These are phyloP conservation scores for Osmoderma eremita DNA, from an alignment of 2,888 invertebrate genomes.

Conservation along the genomic window DNA sequence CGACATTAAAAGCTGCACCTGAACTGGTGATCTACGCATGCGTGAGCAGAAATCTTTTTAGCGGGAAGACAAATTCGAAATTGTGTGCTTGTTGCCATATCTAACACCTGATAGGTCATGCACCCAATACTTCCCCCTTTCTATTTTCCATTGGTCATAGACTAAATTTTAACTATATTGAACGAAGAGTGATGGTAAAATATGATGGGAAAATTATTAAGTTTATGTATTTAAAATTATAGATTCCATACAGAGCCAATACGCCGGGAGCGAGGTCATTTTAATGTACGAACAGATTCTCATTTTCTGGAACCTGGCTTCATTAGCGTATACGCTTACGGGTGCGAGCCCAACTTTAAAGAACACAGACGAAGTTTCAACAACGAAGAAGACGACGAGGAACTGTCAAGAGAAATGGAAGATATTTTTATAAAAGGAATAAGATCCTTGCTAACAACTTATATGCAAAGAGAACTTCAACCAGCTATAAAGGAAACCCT, in stretches of 20 bases:
- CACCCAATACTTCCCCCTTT: no score
- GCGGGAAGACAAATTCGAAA: no score
- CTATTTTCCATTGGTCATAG: no score
- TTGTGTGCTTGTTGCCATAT: no score
- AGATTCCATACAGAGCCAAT: constrained; percentile 77
- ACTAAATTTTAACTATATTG: background rate
- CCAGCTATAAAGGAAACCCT: constrained; percentile 87
- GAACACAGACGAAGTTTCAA: constrained; percentile 56
- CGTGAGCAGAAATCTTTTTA: no score
- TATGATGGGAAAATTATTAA: background rate
- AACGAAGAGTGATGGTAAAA: background rate
- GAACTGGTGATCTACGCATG: no score
- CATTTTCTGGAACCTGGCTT: constrained; percentile 87
- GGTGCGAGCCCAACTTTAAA: constrained; percentile 70
- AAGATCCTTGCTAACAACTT: constrained; percentile 79
- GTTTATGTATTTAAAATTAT: constrained; percentile 15
- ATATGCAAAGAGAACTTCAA: constrained; percentile 85
- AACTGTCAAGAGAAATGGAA: constrained; percentile 83
- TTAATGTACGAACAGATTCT: constrained; percentile 81
- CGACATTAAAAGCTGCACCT: no score
- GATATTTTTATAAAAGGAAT: constrained; percentile 87
- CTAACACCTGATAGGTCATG: no score
- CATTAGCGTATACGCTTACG: constrained; percentile 86
- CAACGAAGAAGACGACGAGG: constrained; percentile 69
- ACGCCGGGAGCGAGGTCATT: constrained; percentile 74